phyloP scores from a whole-genome alignment of 92 coral and sea anemone species.

The Paramuricea clavata region DNA sequence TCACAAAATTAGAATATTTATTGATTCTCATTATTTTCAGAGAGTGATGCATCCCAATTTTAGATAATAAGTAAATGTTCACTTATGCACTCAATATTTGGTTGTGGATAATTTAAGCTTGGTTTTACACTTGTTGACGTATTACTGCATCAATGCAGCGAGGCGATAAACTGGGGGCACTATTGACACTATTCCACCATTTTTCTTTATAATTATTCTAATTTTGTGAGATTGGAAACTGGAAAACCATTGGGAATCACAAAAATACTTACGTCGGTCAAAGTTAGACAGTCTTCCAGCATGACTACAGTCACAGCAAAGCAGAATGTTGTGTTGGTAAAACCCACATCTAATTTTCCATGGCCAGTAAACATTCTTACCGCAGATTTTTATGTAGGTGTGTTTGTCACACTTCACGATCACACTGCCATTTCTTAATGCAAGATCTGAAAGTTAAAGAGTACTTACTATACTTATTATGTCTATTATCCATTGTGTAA shows the following conservation, averaged over 20 bases:
- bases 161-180: not conserved
- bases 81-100: not conserved
- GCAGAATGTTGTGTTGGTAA: conserved; percentile 56
- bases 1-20: conserved; percentile 24
- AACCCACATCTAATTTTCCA: conserved; percentile 65
- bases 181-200: not conserved
- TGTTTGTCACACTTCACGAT: conserved; percentile 63
- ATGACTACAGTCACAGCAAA: conserved; percentile 58
- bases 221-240: conserved; percentile 27
- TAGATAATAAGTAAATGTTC: not conserved
- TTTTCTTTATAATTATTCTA: conserved; percentile 9
- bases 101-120: too few species aligned
- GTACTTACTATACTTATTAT: not conserved
- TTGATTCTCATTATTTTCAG: too few species aligned
- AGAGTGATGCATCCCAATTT: not conserved
- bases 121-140: conserved; percentile 8
- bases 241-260: not conserved
- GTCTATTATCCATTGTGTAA: conserved; percentile 12
- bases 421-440: conserved; percentile 60
- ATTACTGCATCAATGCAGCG: conserved; percentile 3
- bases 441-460: conserved; percentile 60
- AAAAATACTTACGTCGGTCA: conserved; percentile 60
- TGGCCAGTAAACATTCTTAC: conserved; percentile 62
- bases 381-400: conserved; percentile 57
- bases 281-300: conserved; percentile 61